Evolutionary conservation across 1,140 invertebrate genomes (phyloP).

Genomic region (Drosophila bifasciata): DNA sequence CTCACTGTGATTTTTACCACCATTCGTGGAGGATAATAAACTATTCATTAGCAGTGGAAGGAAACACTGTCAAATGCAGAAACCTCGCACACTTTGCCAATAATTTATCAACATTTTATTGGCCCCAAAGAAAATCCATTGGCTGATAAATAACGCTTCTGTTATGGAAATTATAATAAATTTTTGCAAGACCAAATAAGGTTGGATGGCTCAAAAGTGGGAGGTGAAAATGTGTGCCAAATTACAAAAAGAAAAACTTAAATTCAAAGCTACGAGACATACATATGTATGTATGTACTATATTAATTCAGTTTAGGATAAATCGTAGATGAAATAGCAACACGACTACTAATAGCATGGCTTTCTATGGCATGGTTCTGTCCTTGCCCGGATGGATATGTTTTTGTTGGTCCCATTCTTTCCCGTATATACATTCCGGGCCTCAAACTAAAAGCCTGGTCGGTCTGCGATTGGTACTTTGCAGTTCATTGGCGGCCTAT

Average conservation of each 20-base stretch:
- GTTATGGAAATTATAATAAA: constrained; percentile 52
- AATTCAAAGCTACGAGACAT: not conserved
- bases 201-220: not conserved
- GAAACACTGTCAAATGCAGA: constrained; percentile 42
- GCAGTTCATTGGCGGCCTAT: no score
- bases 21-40: constrained; percentile 51
- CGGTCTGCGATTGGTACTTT: no score
- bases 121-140: constrained; percentile 33
- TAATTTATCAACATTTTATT: constrained; percentile 51
- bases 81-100: constrained; percentile 31
- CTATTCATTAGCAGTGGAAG: constrained; percentile 56
- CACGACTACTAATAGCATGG: no score
- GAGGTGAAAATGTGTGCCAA: not conserved
- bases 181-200: constrained; percentile 9
- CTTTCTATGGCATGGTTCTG: no score
- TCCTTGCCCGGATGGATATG: no score
- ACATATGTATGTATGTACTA: no score
- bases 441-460: no score
- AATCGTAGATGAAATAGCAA: not conserved
- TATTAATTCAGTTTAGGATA: no score
- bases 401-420: no score
- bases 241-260: no score
- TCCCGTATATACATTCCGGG: no score
- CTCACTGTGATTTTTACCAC: constrained; percentile 27
- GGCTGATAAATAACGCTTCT: constrained; percentile 43